phyloP scores from a whole-genome alignment of 2,888 invertebrate species.

The Lymantria monacha region DNA sequence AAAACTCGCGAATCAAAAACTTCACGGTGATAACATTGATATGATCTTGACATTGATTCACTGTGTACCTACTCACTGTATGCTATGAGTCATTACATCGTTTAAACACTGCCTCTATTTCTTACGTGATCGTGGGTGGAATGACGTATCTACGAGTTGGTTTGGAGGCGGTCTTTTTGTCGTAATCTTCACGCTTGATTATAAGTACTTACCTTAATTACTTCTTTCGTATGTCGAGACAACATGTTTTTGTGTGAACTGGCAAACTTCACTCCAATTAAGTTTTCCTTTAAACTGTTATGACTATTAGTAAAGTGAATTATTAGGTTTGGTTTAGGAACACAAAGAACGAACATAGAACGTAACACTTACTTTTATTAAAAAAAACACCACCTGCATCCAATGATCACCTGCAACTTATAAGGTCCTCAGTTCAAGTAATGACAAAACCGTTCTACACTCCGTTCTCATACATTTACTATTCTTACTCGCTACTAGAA shows the following conservation, averaged over 20 bases:
- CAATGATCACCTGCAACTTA: too few relatives aligned
- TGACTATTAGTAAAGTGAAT: too few relatives aligned
- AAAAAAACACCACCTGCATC: too few relatives aligned
- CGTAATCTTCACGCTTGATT: conserved; percentile 1
- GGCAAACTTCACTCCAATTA: too few relatives aligned
- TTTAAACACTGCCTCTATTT: conserved; percentile 36
- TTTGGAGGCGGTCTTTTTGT: conserved; percentile 3
- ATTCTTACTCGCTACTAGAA: too few relatives aligned
- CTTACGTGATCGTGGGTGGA: conserved; percentile 24
- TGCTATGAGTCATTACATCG: conserved; percentile 51
- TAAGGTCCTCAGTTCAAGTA: too few relatives aligned
- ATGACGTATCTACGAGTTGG: conserved; percentile 21
- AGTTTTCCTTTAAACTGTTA: too few relatives aligned
- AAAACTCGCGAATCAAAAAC: background rate
- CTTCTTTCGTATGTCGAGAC: background rate
- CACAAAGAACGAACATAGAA: too few relatives aligned
- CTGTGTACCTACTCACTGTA: conserved; percentile 11
- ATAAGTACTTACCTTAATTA: background rate
- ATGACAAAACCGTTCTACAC: too few relatives aligned
- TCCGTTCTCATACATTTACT: too few relatives aligned
- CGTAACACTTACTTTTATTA: too few relatives aligned
- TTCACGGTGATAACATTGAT: conserved; percentile 29
- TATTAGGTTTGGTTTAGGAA: too few relatives aligned
- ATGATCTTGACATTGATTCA: conserved; percentile 61
- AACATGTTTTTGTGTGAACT: background rate